phyloP scores from a whole-genome alignment of 92 coral and sea anemone species.

The Actinostola sp. region DNA sequence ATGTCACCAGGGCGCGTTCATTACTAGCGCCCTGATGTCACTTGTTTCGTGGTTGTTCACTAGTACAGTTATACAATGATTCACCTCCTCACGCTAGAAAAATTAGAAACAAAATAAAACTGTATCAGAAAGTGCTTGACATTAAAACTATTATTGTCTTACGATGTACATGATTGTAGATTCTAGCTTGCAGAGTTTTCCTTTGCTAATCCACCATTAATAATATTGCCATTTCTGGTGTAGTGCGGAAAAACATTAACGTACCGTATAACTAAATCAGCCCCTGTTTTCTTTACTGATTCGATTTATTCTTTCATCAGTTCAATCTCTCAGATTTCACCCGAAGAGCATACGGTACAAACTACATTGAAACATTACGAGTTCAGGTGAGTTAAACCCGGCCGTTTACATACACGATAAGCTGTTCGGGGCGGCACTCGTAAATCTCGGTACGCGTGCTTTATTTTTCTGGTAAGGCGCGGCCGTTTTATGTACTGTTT shows the following conservation, averaged over 20 bases:
- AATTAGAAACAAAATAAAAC: background rate
- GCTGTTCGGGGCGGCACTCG: too few relatives aligned
- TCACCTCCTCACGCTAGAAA: background rate
- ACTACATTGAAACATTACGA: constrained; percentile 97
- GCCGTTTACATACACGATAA: too few relatives aligned
- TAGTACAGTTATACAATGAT: constrained; percentile 14
- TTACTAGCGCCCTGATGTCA: too few relatives aligned
- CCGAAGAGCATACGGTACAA: constrained; percentile 97
- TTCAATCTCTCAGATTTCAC: constrained; percentile 99
- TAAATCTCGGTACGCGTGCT: too few relatives aligned
- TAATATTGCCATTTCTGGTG: background rate
- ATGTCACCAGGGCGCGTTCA: too few relatives aligned
- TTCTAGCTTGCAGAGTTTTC: background rate
- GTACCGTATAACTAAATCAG: background rate
- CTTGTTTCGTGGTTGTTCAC: constrained; percentile 27
- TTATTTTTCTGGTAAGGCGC: too few relatives aligned
- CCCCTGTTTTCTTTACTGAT: background rate
- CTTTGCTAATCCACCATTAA: constrained; percentile 6
- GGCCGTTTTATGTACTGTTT: too few relatives aligned
- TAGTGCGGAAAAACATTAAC: background rate
- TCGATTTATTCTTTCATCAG: constrained; percentile 36
- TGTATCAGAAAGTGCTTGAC: background rate
- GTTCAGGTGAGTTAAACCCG: constrained; percentile 97
- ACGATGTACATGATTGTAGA: too few relatives aligned
- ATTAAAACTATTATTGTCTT: too few relatives aligned